Conservation (phyloP, 2,797 vertebrate species). For the Ptychobarbus kaznakovi region DNA sequence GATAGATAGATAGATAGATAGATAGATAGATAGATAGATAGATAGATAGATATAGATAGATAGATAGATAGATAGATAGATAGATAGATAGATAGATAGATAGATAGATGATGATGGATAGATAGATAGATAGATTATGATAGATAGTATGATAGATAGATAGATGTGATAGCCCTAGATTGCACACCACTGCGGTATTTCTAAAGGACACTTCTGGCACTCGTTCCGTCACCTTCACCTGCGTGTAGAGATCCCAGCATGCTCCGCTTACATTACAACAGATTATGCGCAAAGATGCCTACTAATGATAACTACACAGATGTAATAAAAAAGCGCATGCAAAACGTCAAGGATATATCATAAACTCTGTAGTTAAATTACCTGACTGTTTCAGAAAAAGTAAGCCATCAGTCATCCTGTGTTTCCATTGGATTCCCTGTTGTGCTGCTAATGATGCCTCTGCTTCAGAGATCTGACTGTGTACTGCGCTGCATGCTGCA, state of each 20-base stretch:
- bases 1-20: slow-evolving; percentile 45
- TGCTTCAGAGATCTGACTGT: slow-evolving; percentile 15
- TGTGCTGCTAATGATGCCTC: not conserved
- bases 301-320: slow-evolving; percentile 11
- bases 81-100: slow-evolving; percentile 33
- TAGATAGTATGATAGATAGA: slow-evolving; percentile 35
- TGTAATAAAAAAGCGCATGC: not conserved
- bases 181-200: slow-evolving; percentile 64
- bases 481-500: slow-evolving; percentile 38
- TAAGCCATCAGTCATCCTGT: slow-evolving; percentile 28
- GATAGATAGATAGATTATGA: slow-evolving; percentile 37
- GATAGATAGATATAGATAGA: slow-evolving; percentile 46
- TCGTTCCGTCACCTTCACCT: slow-evolving; percentile 63
- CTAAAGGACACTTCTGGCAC: slow-evolving; percentile 61
- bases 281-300: slow-evolving; percentile 7
- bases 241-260: slow-evolving; percentile 41
- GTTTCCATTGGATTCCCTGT: slow-evolving; percentile 45
- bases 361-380: slow-evolving; percentile 46
- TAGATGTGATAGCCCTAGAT: too few species aligned
- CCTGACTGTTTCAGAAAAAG: slow-evolving; percentile 49
- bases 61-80: slow-evolving; percentile 37
- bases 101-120: slow-evolving; percentile 47
- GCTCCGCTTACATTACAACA: slow-evolving; percentile 15
- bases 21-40: slow-evolving; percentile 24
- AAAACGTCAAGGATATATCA: not conserved